These are phyloP conservation scores for Ernsta delagoae DNA, from an alignment of 2,888 invertebrate species.

Conservation along the genomic window DNA sequence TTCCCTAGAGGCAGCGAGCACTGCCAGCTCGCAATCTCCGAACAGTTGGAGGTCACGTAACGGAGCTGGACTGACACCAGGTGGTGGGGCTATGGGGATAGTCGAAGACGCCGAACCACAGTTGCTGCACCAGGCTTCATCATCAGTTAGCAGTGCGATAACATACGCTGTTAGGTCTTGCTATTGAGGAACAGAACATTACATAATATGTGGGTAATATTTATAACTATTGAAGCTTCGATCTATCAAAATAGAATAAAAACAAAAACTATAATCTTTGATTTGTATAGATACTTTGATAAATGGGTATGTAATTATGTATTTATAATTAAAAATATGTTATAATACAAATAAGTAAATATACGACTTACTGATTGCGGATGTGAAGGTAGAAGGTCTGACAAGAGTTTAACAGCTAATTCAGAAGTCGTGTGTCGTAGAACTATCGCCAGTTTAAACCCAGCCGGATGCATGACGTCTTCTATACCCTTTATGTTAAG, in stretches of 20 bases:
- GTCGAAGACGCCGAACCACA: constrained; percentile 48
- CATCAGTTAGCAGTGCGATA: constrained; percentile 73
- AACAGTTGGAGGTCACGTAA: constrained; percentile 69
- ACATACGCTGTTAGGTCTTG: constrained; percentile 74
- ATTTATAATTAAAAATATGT: too few relatives aligned
- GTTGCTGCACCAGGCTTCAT: constrained; percentile 62
- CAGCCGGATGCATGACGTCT: constrained; percentile 72
- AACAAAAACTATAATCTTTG: too few relatives aligned
- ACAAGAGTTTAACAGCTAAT: constrained; percentile 58
- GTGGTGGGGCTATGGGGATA: constrained; percentile 4
- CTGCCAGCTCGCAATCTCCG: constrained; percentile 75
- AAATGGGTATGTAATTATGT: too few relatives aligned
- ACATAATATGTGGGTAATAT: too few relatives aligned
- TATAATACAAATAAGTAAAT: constrained; percentile 18
- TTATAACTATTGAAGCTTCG: too few relatives aligned
- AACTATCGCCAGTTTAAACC: constrained; percentile 73
- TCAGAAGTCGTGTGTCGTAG: constrained; percentile 73
- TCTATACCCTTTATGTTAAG: constrained; percentile 64
- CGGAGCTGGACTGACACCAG: constrained; percentile 39
- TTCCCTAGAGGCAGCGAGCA: constrained; percentile 65
- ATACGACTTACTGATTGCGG: constrained; percentile 64
- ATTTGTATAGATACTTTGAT: too few relatives aligned
- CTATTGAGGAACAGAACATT: constrained; percentile 47
- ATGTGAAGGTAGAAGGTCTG: constrained; percentile 64
- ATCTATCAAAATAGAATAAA: too few relatives aligned